These are phyloP conservation scores for Labeo calbasu DNA, from an alignment of 2,797 vertebrate species.

Conservation along the genomic window DNA sequence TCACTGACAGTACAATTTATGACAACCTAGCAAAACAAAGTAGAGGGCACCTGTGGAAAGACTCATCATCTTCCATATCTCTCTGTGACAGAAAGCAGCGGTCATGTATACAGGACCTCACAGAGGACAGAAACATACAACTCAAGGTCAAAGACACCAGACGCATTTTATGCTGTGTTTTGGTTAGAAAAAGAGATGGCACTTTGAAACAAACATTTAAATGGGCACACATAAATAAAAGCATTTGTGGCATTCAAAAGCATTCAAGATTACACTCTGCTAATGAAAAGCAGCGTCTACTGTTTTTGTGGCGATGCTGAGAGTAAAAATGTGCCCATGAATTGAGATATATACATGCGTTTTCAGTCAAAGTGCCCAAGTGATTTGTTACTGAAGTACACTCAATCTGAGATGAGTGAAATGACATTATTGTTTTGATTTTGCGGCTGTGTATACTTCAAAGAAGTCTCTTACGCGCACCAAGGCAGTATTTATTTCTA, in stretches of 20 bases:
- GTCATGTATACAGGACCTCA: not conserved
- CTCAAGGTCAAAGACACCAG: conserved; percentile 22
- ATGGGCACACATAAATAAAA: not conserved
- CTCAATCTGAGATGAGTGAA: not conserved
- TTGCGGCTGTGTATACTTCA: no score
- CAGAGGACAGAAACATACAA: not conserved
- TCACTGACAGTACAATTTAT: conserved; percentile 49
- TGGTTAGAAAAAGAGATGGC: not conserved
- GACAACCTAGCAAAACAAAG: conserved; percentile 53
- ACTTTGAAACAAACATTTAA: not conserved
- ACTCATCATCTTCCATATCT: conserved; percentile 37
- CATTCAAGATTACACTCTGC: not conserved
- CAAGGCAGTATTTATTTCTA: no score
- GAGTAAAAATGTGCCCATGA: not conserved
- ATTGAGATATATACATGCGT: not conserved
- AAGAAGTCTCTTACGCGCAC: no score
- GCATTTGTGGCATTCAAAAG: not conserved
- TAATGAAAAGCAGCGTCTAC: not conserved
- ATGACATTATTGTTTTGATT: not conserved
- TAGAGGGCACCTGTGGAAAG: conserved; percentile 49
- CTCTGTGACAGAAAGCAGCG: not conserved
- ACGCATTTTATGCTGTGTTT: not conserved
- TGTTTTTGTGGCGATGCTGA: not conserved
- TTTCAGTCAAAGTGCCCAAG: not conserved
- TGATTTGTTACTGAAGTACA: not conserved